A percentile compares a stretch with the other conserved stretches of the same genome.
These are phyloP conservation scores for Ciconia boyciana DNA, from an alignment of 2,113 vertebrate species.

Conservation along the genomic window DNA sequence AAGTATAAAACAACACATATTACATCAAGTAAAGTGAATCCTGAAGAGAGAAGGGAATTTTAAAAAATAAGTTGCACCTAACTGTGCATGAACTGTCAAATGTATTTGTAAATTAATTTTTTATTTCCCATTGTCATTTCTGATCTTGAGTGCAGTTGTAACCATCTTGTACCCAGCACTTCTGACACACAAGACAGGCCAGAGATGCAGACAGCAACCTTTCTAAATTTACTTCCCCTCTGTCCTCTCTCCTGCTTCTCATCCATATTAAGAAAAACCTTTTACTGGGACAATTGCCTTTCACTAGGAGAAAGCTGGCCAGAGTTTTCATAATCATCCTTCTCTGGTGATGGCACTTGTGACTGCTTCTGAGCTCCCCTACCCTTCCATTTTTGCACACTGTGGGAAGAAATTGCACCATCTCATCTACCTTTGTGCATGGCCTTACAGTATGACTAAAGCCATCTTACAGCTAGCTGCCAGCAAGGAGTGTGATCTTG, in stretches of 20 bases:
- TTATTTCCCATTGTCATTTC: slow-evolving; percentile 19
- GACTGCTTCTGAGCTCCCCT: neutral
- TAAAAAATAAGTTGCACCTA: neutral
- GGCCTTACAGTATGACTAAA: neutral
- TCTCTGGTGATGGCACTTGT: neutral
- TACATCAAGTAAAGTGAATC: slow-evolving; percentile 23
- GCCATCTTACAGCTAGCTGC: neutral
- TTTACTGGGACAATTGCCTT: neutral
- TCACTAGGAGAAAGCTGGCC: neutral
- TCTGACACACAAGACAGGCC: neutral
- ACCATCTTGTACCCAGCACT: neutral
- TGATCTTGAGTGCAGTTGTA: neutral
- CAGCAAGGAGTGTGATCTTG: neutral
- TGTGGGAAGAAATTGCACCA: neutral
- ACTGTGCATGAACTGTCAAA: neutral
- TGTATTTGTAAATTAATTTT: slow-evolving; percentile 46
- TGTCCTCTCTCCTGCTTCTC: neutral
- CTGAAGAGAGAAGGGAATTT: neutral
- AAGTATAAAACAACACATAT: neutral
- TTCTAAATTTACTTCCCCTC: neutral
- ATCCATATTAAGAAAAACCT: neutral
- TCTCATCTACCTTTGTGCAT: neutral
- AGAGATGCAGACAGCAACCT: neutral
- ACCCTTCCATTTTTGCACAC: neutral
- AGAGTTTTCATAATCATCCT: neutral